phyloP scores from a whole-genome alignment of 2,888 invertebrate genomes.

The Hecatera dysodea region DNA sequence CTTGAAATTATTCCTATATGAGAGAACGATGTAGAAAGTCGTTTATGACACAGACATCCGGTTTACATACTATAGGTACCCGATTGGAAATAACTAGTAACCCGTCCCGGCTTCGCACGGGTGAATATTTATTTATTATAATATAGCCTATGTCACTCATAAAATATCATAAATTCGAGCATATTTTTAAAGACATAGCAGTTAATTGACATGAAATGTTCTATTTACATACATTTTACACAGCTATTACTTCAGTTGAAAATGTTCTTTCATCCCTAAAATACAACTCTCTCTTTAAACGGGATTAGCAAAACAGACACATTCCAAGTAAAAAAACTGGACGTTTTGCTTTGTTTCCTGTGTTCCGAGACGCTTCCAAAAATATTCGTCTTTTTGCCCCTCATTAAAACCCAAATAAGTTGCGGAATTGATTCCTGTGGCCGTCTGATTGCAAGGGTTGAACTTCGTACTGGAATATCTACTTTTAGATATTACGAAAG shows the following conservation, averaged over 20 bases:
- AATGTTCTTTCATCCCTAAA: neutral
- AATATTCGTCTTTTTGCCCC: constrained; percentile 14
- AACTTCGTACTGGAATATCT: constrained; percentile 22
- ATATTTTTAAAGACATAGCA: no score
- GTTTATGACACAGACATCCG: no score
- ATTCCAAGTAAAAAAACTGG: constrained; percentile 5
- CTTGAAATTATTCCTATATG: no score
- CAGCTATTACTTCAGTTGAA: neutral
- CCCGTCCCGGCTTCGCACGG: no score
- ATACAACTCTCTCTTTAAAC: neutral
- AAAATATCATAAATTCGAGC: no score
- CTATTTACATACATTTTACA: no score
- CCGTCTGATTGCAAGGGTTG: constrained; percentile 42
- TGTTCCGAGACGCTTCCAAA: constrained; percentile 4
- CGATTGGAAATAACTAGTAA: no score
- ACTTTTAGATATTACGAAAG: constrained; percentile 35
- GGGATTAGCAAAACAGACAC: neutral
- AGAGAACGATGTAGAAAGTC: no score
- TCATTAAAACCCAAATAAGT: constrained; percentile 53
- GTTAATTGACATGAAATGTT: no score
- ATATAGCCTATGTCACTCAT: no score
- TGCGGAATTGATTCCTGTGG: constrained; percentile 22
- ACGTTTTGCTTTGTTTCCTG: neutral
- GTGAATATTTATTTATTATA: no score
- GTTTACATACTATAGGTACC: no score